Evolutionary conservation across 2,888 invertebrate genomes (phyloP).

Genomic region (Hoplodrina ambigua): DNA sequence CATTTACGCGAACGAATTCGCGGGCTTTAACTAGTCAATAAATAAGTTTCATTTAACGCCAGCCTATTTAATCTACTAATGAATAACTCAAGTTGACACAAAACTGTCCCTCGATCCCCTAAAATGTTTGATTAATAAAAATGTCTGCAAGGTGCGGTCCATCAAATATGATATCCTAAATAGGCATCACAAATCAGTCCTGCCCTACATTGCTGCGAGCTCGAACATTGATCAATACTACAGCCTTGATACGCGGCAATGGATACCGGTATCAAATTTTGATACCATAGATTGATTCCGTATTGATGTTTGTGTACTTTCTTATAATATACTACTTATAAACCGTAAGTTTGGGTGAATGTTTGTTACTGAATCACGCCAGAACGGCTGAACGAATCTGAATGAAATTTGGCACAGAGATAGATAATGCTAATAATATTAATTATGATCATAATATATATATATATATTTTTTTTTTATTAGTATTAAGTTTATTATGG

Average conservation of each 20-base stretch:
- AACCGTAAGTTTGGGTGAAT: too few species aligned
- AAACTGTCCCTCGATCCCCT: slow-evolving; percentile 22
- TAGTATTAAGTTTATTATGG: too few species aligned
- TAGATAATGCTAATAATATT: too few species aligned
- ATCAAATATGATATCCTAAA: slow-evolving; percentile 48
- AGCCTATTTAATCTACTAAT: background rate
- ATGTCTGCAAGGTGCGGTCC: slow-evolving; percentile 42
- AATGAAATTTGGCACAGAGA: too few species aligned
- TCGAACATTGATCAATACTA: slow-evolving; percentile 61
- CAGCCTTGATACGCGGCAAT: slow-evolving; percentile 54
- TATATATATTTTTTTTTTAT: too few species aligned
- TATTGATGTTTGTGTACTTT: slow-evolving; percentile 19
- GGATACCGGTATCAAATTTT: slow-evolving; percentile 59
- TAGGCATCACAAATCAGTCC: slow-evolving; percentile 54
- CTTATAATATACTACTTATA: too few species aligned
- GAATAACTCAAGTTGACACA: slow-evolving; percentile 14
- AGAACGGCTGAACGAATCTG: too few species aligned
- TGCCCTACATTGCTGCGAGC: slow-evolving; percentile 52
- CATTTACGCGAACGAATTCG: too few species aligned
- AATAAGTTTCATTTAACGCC: background rate
- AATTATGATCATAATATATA: too few species aligned
- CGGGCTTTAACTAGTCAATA: too few species aligned
- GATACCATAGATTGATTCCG: slow-evolving; percentile 50
- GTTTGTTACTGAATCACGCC: too few species aligned
- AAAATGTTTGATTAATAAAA: slow-evolving; percentile 48